These are phyloP conservation scores for Centroberyx gerrardi DNA, from an alignment of 2,797 vertebrate genomes.

Conservation along the genomic window DNA sequence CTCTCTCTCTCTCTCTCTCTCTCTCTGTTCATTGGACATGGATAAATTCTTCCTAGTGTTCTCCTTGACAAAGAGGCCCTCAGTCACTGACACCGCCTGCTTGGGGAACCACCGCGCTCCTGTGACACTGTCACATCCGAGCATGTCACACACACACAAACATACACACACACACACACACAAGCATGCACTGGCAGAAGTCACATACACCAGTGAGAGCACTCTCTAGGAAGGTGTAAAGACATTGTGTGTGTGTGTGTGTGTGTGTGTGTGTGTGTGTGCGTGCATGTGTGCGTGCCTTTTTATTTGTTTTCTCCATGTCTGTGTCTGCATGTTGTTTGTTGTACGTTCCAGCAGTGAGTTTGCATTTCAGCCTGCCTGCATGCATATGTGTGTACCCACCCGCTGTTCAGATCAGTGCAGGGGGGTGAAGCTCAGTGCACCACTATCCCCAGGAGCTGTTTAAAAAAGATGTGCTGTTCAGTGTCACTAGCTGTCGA, in stretches of 20 bases:
- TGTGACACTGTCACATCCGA: slow-evolving; percentile 76
- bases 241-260: slow-evolving; percentile 12
- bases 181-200: slow-evolving; percentile 15
- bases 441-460: slow-evolving; percentile 45
- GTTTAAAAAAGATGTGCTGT: slow-evolving; percentile 58
- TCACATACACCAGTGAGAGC: slow-evolving; percentile 13
- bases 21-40: slow-evolving; percentile 62
- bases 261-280: background rate
- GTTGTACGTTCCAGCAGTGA: slow-evolving; percentile 40
- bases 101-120: slow-evolving; percentile 69
- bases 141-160: slow-evolving; percentile 59
- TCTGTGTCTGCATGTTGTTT: slow-evolving; percentile 26
- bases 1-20: background rate
- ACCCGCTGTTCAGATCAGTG: slow-evolving; percentile 58
- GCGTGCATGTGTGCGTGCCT: background rate
- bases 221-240: slow-evolving; percentile 54
- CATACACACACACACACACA: background rate
- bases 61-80: slow-evolving; percentile 78
- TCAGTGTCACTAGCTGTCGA: slow-evolving; percentile 57
- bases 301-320: slow-evolving; percentile 28
- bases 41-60: slow-evolving; percentile 72
- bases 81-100: slow-evolving; percentile 70
- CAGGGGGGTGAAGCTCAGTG: slow-evolving; percentile 25
- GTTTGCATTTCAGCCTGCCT: slow-evolving; percentile 58
- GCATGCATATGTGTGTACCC: slow-evolving; percentile 54